A percentile compares a stretch with the other conserved stretches of the same genome.
phyloP scores from a whole-genome alignment of 2,113 vertebrate genomes.

The Mohoua ochrocephala region DNA sequence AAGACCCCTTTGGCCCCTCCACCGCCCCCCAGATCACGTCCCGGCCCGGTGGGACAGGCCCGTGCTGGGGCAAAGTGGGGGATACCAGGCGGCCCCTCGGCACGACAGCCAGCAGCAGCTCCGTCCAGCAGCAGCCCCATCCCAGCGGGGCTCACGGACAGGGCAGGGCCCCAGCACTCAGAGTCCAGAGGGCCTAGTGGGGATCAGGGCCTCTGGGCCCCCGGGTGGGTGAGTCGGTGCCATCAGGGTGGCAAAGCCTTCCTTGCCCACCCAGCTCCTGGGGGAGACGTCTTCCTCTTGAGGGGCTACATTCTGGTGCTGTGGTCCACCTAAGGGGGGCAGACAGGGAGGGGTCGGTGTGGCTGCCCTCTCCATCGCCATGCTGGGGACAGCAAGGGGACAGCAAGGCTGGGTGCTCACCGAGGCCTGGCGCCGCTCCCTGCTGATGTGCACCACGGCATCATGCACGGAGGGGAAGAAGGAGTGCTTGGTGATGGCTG shows the following conservation, averaged over 20 bases:
- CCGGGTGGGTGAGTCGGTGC: neutral
- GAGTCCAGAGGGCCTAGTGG: neutral
- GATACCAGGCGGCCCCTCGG: accelerated
- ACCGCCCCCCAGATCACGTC: accelerated
- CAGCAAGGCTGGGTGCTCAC: neutral
- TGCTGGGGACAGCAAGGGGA: neutral
- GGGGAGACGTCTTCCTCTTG: accelerated
- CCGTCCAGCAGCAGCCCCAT: neutral
- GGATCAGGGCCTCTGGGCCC: neutral
- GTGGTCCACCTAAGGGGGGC: neutral
- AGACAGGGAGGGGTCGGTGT: neutral
- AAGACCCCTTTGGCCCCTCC: too few species aligned
- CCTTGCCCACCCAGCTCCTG: accelerated
- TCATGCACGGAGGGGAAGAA: constrained; percentile 85
- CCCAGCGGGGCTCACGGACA: accelerated
- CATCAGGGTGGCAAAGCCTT: too few species aligned
- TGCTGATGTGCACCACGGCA: constrained; percentile 72
- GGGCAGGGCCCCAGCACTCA: neutral
- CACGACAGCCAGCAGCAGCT: neutral
- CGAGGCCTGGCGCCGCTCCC: neutral
- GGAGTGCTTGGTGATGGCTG: constrained; percentile 80
- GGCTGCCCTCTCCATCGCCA: neutral
- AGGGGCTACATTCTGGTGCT: constrained; percentile 25
- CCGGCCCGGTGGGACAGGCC: neutral
- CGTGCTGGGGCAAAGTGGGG: accelerated